Evolutionary conservation across 2,113 vertebrate species (phyloP).

Genomic region (Oceanodroma tethys): DNA sequence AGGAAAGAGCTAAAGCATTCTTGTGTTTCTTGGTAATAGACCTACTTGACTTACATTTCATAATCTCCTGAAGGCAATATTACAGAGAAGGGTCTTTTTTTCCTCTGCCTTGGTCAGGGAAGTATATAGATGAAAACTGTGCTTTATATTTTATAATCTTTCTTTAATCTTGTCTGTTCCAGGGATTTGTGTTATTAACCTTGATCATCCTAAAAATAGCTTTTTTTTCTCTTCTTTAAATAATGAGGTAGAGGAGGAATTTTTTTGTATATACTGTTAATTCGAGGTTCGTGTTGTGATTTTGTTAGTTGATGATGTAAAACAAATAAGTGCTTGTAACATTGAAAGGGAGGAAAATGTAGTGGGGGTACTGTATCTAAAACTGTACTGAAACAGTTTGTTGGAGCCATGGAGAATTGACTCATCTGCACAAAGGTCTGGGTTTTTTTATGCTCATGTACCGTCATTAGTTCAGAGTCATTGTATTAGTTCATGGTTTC

Average conservation of each 20-base stretch:
- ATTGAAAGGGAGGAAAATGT: background rate
- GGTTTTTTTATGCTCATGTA: accelerated
- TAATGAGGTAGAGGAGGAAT: background rate
- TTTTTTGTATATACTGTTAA: background rate
- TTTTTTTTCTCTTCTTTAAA: background rate
- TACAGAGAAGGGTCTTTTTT: background rate
- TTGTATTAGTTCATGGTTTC: background rate
- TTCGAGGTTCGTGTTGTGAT: background rate
- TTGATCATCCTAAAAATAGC: background rate
- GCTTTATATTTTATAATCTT: background rate
- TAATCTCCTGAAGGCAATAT: background rate
- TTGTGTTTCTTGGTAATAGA: background rate
- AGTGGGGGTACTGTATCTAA: background rate
- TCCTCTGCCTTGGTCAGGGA: background rate
- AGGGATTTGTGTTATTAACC: background rate
- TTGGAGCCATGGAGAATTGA: background rate
- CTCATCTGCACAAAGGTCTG: background rate
- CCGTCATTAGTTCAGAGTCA: background rate
- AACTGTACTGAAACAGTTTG: background rate
- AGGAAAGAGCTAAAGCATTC: background rate
- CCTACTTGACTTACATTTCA: background rate
- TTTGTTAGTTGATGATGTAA: background rate
- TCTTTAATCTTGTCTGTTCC: background rate
- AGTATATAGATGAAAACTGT: background rate
- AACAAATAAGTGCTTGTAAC: background rate